Base-by-base conservation (phyloP, 2,888 invertebrate species). In the Abscondita cerata region DNA sequence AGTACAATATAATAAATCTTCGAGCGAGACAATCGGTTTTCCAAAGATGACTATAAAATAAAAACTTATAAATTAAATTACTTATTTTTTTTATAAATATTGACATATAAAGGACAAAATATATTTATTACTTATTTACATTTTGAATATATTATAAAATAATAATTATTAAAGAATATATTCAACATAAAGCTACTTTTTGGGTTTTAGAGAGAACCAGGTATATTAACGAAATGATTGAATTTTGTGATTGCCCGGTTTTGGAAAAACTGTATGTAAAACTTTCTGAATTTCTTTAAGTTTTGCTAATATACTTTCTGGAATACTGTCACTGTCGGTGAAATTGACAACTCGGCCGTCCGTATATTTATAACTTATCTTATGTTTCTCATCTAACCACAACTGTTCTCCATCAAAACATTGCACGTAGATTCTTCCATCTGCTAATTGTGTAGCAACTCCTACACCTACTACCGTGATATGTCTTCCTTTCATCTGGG, bases 231-330 rank as follows among this genome's bases (percentile, higher is more conserved):
- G 16, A 18, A 44, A 44, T 44, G 44, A 44, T 44, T 18, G 44
- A n/a, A 44, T 44, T 18, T 44, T 25, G 25, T 25, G 25, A 25
- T 25, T 44, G 19, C n/a, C 19, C 19, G 18, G 11, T 36, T 36
- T 36, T 16, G 51, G 51, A 51, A 51, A 51, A 15, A 51, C 8
- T 18, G 16, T 76, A 67, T 80, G 79, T 61, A 83, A 73, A 59
- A 83, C 78, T 65, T 78, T 81, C 1, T 82, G 82, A 74, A 84
- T 78, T 57, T 82, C 76, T 62, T 78, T 76, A 52, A 84, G 70
- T 67, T 83, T 84, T 52, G 83, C 82, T 70, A 79, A 76, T 20
- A 83, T 78, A 15, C 70, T 67, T 33, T 73, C 70, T 13, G 80
- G 80, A 59, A 81, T 77, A 65, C 71, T 74, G 65, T 80, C 80